Base-by-base conservation (phyloP, 2,113 vertebrate genomes). In the Gnathonemus longibarbis region DNA sequence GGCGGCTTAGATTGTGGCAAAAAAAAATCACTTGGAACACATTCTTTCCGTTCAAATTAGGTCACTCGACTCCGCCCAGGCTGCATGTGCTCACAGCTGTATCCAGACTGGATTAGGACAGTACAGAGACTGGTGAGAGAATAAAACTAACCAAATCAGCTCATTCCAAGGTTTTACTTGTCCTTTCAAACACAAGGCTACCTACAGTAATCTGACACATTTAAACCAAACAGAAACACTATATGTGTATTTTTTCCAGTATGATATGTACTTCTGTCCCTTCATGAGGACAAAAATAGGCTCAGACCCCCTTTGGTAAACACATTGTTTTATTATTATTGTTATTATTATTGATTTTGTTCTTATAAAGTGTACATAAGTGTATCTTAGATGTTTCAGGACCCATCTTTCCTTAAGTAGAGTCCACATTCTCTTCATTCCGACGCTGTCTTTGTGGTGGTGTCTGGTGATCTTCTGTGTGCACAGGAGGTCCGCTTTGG, bases 41-140 rank as follows among this genome's bases (percentile, higher is more conserved):
- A 92, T 93, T 92, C 92, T 91, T 92, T 93, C 91, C 89, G 91
- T 88, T 92, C 58, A 83, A 91, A 90, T 88, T 85, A 91, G 91
- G 91, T 91, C 91, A 92, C 84, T 84, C 77, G 89, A 85, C 62
- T 84, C 80, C 84, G 88, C 90, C 62, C 83, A 74, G 80, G 62
- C 77, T 88, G 77, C 58, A 46, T 62, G 83, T 77, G 83, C 84
- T 84, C 66, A 35, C 80, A 89, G 48, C 48, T 84, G 88, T 80
- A 56, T 27, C 53, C 70, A 42, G n/a, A 48, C 46, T 24, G 50
- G 10, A 87, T 53, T 49, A 83, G 17, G 88, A 74, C 83, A 49
- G 39, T 50, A 66, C 85, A 86, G 39, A 35, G 42, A 45, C 49
- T 31, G 27, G 21, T 45, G 27, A 58, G 42, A 50, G 66, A 87